phyloP scores from a whole-genome alignment of 2,113 vertebrate genomes.

The Nanger granti region DNA sequence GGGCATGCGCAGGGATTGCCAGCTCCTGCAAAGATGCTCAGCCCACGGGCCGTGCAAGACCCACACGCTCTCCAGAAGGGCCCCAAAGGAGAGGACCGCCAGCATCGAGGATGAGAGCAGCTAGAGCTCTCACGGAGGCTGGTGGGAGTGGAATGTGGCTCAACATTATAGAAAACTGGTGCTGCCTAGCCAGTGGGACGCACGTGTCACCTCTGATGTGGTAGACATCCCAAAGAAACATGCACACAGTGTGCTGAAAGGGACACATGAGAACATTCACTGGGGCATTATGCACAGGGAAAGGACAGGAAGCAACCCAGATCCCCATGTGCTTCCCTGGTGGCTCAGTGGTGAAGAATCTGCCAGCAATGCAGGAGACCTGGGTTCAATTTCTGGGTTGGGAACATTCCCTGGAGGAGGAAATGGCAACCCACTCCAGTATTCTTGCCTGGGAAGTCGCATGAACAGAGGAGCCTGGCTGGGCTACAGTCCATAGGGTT shows the following conservation, averaged over 20 bases:
- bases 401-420: background rate
- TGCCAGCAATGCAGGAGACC: background rate
- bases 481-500: background rate
- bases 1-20: rapidly evolving
- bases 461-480: background rate
- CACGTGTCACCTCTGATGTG: background rate
- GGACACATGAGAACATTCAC: rapidly evolving
- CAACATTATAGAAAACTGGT: background rate
- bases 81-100: rapidly evolving
- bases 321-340: background rate
- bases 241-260: rapidly evolving
- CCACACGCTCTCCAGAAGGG: background rate
- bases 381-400: background rate
- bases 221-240: background rate
- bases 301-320: background rate
- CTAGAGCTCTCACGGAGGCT: rapidly evolving
- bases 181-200: background rate
- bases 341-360: background rate
- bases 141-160: rapidly evolving
- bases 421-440: background rate
- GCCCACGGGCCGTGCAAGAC: rapidly evolving
- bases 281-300: background rate
- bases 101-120: background rate
- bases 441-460: background rate
- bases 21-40: background rate